Conservation (phyloP, 1,140 invertebrate species). For the Leptestheria dahalacensis region DNA sequence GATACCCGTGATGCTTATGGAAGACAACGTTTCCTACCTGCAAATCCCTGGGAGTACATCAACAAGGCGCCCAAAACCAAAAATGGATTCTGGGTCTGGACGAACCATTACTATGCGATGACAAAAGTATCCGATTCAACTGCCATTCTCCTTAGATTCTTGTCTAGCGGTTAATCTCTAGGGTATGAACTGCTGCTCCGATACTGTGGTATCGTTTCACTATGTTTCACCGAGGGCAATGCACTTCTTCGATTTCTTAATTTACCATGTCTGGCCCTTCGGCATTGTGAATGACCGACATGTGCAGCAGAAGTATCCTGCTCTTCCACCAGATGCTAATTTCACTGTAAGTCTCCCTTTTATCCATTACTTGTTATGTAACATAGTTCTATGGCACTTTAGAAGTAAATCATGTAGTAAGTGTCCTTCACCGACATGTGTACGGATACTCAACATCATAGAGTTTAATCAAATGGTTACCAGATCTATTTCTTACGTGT, state of each 20-base stretch:
- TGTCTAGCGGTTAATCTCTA: constrained; percentile 25
- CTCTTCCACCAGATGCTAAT: background rate
- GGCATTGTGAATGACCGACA: constrained; percentile 32
- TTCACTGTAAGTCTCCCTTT: too few species aligned
- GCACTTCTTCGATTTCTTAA: constrained; percentile 90
- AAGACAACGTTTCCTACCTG: constrained; percentile 82
- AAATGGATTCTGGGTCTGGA: constrained; percentile 81
- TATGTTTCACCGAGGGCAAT: constrained; percentile 85
- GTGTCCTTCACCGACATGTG: too few species aligned
- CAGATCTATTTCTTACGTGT: too few species aligned
- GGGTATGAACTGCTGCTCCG: constrained; percentile 87
- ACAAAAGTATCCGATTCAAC: constrained; percentile 46
- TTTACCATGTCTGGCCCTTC: constrained; percentile 87
- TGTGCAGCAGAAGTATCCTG: background rate
- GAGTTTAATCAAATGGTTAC: too few species aligned
- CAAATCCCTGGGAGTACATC: constrained; percentile 78
- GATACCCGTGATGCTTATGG: constrained; percentile 71
- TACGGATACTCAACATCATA: too few species aligned
- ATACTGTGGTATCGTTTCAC: constrained; percentile 91
- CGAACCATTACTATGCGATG: constrained; percentile 80
- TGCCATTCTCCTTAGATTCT: background rate
- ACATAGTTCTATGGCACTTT: too few species aligned
- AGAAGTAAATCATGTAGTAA: too few species aligned
- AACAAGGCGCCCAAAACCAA: constrained; percentile 67
- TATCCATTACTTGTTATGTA: too few species aligned